These are phyloP conservation scores for Brachycybe producta DNA, from an alignment of 2,888 invertebrate genomes.

Conservation along the genomic window DNA sequence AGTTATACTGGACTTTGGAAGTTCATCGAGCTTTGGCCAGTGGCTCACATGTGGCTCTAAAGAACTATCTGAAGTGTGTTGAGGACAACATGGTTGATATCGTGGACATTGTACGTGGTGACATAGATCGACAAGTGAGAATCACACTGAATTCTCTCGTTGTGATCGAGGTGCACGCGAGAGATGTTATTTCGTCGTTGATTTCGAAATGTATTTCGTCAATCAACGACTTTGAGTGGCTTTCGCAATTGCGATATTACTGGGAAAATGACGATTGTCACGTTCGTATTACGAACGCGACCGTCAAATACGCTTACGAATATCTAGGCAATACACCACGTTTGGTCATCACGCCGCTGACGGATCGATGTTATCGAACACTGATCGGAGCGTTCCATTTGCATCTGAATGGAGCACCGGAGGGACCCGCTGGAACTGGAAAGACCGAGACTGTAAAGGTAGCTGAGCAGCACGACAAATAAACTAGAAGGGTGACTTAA, in stretches of 20 bases:
- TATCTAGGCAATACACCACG: slow-evolving; percentile 75
- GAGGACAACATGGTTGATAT: slow-evolving; percentile 54
- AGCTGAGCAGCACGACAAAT: too few species aligned
- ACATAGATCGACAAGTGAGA: slow-evolving; percentile 68
- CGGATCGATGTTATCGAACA: slow-evolving; percentile 76
- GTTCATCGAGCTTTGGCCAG: slow-evolving; percentile 57
- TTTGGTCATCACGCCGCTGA: slow-evolving; percentile 82
- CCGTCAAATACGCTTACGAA: slow-evolving; percentile 80
- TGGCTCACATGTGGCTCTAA: slow-evolving; percentile 42
- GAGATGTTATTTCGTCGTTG: slow-evolving; percentile 65
- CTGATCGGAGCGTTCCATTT: slow-evolving; percentile 78
- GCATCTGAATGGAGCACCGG: slow-evolving; percentile 70
- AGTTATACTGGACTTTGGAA: slow-evolving; percentile 70
- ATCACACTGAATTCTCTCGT: slow-evolving; percentile 81
- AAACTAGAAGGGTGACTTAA: too few species aligned
- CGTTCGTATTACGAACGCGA: slow-evolving; percentile 81
- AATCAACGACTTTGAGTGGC: slow-evolving; percentile 80
- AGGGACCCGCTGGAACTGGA: slow-evolving; percentile 75
- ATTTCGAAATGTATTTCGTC: slow-evolving; percentile 48
- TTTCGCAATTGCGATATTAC: slow-evolving; percentile 74
- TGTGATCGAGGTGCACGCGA: slow-evolving; percentile 82
- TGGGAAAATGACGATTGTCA: slow-evolving; percentile 45
- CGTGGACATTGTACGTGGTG: slow-evolving; percentile 66
- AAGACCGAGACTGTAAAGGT: slow-evolving; percentile 87
- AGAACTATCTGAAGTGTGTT: slow-evolving; percentile 44